Percentiles rank a stretch among this genome's conserved stretches.
phyloP scores from a whole-genome alignment of 2,113 vertebrate genomes.

The Procavia capensis region DNA sequence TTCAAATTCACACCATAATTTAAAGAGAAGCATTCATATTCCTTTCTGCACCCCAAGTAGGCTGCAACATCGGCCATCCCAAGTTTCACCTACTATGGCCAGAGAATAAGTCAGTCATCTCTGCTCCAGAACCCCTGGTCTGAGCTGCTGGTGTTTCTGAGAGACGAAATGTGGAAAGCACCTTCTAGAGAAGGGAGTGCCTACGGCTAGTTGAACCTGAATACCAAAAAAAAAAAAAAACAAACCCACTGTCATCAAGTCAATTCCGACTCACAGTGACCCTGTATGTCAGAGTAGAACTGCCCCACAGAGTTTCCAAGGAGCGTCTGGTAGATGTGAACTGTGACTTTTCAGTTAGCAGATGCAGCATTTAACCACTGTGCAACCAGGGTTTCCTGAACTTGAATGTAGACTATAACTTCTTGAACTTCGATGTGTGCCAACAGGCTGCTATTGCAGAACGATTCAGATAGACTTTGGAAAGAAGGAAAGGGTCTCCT shows the following conservation, averaged over 20 bases:
- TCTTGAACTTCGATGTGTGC: not conserved
- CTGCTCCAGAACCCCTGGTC: conserved; percentile 57
- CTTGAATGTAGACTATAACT: conserved; percentile 74
- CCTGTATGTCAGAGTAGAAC: no score
- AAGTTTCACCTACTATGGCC: conserved; percentile 48
- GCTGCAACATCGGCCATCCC: conserved; percentile 33
- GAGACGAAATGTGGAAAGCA: conserved; percentile 51
- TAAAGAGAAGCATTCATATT: conserved; percentile 39
- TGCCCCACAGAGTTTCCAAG: no score
- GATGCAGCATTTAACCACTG: no score
- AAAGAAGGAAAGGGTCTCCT: not conserved
- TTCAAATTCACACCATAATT: no score
- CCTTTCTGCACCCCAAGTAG: conserved; percentile 44
- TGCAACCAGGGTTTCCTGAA: no score
- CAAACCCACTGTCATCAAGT: no score
- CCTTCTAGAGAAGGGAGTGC: conserved; percentile 13
- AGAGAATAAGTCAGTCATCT: conserved; percentile 23
- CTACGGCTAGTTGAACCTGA: conserved; percentile 65
- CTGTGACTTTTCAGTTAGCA: no score
- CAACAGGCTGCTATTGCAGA: not conserved
- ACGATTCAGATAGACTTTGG: not conserved
- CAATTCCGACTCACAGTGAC: no score
- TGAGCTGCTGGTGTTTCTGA: conserved; percentile 46
- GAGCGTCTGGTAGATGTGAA: no score
- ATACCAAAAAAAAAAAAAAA: no score